phyloP scores from a whole-genome alignment of 2,888 invertebrate species.

The Rotaria socialis region DNA sequence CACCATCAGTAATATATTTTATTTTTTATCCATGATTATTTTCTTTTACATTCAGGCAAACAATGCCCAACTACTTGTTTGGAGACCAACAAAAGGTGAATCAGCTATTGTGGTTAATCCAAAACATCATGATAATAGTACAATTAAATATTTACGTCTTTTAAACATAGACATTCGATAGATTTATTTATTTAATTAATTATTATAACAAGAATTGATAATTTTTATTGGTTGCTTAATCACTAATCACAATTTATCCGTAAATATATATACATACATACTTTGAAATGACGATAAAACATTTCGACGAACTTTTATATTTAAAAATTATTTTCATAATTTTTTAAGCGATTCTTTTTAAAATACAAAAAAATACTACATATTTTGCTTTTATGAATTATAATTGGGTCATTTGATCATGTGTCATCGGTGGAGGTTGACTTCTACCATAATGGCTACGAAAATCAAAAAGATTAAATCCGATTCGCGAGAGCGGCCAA shows the following conservation, averaged over 20 bases:
- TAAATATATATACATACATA: too few species aligned
- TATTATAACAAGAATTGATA: too few species aligned
- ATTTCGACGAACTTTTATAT: too few species aligned
- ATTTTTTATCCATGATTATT: not conserved
- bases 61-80: constrained; percentile 57
- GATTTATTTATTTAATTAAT: too few species aligned
- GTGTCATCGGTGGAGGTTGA: not conserved
- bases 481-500: constrained; percentile 23
- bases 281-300: too few species aligned
- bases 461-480: constrained; percentile 26
- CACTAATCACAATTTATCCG: too few species aligned
- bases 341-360: not conserved
- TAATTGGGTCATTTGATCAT: constrained; percentile 2
- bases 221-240: too few species aligned
- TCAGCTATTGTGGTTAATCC: constrained; percentile 53
- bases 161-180: not conserved
- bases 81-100: constrained; percentile 54
- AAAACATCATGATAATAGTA: constrained; percentile 10
- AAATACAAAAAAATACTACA: not conserved
- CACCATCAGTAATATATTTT: constrained; percentile 49
- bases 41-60: constrained; percentile 50
- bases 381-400: not conserved
- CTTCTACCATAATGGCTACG: not conserved
- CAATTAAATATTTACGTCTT: not conserved
- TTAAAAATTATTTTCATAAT: not conserved